Evolutionary conservation across 64 coral and sea anemone species (phyloP), one percentile per base, ranked within the genome.

Genomic region (Montipora efflorescens): DNA sequence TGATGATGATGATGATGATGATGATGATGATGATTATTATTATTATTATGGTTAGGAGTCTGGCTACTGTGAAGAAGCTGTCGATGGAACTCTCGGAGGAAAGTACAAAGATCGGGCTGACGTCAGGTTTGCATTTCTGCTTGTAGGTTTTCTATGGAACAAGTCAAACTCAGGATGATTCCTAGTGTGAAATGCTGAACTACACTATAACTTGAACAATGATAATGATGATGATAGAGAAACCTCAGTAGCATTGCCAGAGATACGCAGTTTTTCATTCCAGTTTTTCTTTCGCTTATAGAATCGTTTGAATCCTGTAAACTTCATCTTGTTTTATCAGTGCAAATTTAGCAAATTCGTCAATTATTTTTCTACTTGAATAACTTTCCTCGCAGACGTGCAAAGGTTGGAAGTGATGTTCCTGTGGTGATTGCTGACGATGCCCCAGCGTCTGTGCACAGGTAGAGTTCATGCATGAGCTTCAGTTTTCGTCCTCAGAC

Each of bases 101-200:
- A 97, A 94, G 18, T 97, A 97, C 90, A 97, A 90, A 88, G 93
- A 97, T 89, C 95, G 95, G 44, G 95, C 95, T 8, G 90, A 87
- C 48, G 62, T 97, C 15, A 94, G 95, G 95, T 91, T 21, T 55
- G 53, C 11, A 11, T 6, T 6, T 57, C 53, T 57, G 53, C 11
- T 57, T 70, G 16, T 44, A 64, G 45, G 81, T 10, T 44, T 28
- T 64, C 23, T 59, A 66, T 23, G 4, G 66, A 57, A 57, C 53
- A 57, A 57, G 2, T 11, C 53, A 57, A 57, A 36, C 36, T 36
- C 36, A 36, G 36, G 36, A 36, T 36, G 36, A 36, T 36, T 36
- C 36, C 36, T 36, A 36, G 36, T 36, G 36, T 36, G 36, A 36
- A 36, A 36, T 36, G 36, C 2, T 2, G 36, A 36, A 36, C 36